Base-by-base conservation (phyloP, 2,888 invertebrate genomes). In the Leptinotarsa tumamoca region DNA sequence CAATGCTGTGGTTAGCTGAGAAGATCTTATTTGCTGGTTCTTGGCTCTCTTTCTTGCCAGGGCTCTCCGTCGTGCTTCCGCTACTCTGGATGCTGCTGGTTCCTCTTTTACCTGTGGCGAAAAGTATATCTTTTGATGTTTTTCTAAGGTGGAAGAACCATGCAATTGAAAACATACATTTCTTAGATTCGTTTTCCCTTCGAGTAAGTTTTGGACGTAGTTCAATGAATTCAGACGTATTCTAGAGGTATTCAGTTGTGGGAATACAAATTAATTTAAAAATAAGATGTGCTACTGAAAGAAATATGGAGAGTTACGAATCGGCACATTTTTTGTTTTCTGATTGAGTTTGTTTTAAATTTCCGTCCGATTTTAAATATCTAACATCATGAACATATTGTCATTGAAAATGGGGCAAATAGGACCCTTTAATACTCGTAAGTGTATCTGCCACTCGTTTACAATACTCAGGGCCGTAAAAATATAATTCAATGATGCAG, bases 41-140 rank as follows among this genome's bases (percentile, higher is more conserved):
- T 91, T 92, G 67, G 90, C 93, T 80, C 94, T 92, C 85, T 94
- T 93, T 80, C 95, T 91, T 0, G 95, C 93, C 83, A 94, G 91
- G 68, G 95, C 93, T 71, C 95, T 91, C 78, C 95, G 92, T 83
- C 94, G 91, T 68, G 92, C 89, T 90, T 93, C 91, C 85, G 92
- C 90, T 87, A 93, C 89, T 78, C 90, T 86, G 18, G 89, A 89
- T 4, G 90, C 90, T 69, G 89, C 89, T 54, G 90, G 90, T 82
- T 90, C 90, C 17, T 90, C 90, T 79, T 89, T 89, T 76, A 90
- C 90, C 89, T 87, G 78, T 43, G 63, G n/a, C 15, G 13, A n/a
- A 68, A 15, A 56, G n/a, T 18, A n/a, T 18, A 56, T n/a, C 10
- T 18, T n/a, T 56, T 56, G 10, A 56, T 17, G 1, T 52, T 52